A percentile compares a stretch with the other conserved stretches of the same genome.
Conservation (phyloP, 1,140 invertebrate genomes). For the Drosophila sp. region DNA sequence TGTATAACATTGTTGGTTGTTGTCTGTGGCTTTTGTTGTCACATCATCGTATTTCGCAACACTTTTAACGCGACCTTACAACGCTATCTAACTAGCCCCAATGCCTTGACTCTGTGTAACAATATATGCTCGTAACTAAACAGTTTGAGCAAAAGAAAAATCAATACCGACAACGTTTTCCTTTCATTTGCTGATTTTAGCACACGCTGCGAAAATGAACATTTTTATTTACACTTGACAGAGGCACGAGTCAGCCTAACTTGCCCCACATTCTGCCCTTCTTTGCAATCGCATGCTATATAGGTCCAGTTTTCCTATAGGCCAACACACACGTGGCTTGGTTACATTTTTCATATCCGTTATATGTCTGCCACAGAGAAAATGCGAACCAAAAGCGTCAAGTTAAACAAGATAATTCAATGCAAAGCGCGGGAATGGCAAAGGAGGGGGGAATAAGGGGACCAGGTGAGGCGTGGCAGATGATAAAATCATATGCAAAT, state of each 20-base stretch:
- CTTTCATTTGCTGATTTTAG: constrained; percentile 65
- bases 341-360: constrained; percentile 51
- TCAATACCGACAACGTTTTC: constrained; percentile 67
- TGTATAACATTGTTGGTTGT: constrained; percentile 1
- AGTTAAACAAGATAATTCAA: constrained; percentile 42
- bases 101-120: constrained; percentile 44
- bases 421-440: constrained; percentile 7
- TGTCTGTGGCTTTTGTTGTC: constrained; percentile 28
- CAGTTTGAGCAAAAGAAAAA: constrained; percentile 46
- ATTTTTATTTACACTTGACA: constrained; percentile 80
- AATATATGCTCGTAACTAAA: constrained; percentile 21
- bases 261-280: neutral
- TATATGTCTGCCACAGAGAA: constrained; percentile 13
- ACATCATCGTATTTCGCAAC: constrained; percentile 50
- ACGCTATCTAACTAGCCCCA: constrained; percentile 24
- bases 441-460: too few relatives aligned
- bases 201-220: constrained; percentile 69
- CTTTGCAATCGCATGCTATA: constrained; percentile 37
- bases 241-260: constrained; percentile 24
- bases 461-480: neutral
- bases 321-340: constrained; percentile 35
- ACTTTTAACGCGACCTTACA: constrained; percentile 64
- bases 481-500: constrained; percentile 26
- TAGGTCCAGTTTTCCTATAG: constrained; percentile 40
- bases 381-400: constrained; percentile 37